Percentiles rank a stretch among this genome's conserved stretches.
Evolutionary conservation across 2,888 invertebrate species (phyloP).

Genomic region (Steromphala cineraria): DNA sequence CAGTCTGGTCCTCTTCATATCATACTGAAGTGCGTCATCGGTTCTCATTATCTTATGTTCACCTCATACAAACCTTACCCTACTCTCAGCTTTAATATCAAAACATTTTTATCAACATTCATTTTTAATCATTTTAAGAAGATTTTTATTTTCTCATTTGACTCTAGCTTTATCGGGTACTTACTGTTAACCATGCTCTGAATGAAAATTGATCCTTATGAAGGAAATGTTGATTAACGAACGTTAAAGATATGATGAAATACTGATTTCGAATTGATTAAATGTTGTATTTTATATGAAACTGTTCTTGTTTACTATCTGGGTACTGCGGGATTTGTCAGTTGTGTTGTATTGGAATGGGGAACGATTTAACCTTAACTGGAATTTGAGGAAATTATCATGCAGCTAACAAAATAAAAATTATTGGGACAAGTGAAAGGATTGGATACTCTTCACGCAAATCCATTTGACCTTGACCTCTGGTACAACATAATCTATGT

Average conservation of each 20-base stretch:
- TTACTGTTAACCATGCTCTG: background rate
- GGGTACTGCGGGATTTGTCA: background rate
- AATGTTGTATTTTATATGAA: conserved; percentile 13
- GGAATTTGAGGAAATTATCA: too few species aligned
- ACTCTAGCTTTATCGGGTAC: background rate
- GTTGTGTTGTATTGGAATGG: background rate
- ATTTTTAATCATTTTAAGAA: background rate
- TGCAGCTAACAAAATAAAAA: too few species aligned
- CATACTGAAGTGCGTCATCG: background rate
- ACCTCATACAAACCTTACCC: background rate
- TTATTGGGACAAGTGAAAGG: background rate
- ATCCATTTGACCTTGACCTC: background rate
- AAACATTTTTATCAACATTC: background rate
- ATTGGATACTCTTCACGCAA: background rate
- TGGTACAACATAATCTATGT: too few species aligned
- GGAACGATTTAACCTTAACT: background rate
- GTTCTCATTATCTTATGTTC: background rate
- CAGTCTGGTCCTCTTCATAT: background rate
- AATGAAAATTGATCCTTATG: background rate
- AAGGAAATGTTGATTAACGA: background rate
- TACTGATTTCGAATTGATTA: background rate
- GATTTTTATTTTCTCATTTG: background rate
- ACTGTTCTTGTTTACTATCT: background rate
- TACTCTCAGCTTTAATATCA: conserved; percentile 8
- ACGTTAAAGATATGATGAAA: background rate